Evolutionary conservation across 2,797 vertebrate genomes (phyloP).

Genomic region (Tympanoctomys barrerae): DNA sequence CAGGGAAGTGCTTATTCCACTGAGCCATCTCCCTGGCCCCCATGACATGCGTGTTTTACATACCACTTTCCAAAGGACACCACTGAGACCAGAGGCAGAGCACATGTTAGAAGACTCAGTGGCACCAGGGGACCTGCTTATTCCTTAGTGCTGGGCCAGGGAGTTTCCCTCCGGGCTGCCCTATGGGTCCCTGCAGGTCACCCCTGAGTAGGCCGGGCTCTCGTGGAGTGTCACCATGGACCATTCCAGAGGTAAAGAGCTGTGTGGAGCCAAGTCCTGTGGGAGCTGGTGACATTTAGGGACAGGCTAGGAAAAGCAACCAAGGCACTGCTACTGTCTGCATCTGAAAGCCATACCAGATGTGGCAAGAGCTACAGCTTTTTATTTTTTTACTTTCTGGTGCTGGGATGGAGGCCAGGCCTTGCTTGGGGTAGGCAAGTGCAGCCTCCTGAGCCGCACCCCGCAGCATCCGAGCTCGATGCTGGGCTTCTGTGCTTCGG

Average conservation of each 20-base stretch:
- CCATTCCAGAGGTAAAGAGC: neutral
- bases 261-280: neutral
- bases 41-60: rapidly evolving
- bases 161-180: neutral
- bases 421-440: neutral
- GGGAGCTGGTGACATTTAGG: neutral
- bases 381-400: neutral
- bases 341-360: neutral
- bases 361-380: neutral
- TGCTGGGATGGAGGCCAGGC: neutral
- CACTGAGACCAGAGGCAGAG: neutral
- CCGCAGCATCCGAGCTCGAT: too few species aligned
- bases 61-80: neutral
- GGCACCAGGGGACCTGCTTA: neutral
- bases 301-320: neutral
- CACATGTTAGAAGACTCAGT: too few species aligned
- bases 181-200: neutral
- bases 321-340: neutral
- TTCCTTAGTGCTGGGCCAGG: neutral
- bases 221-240: neutral
- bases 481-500: neutral
- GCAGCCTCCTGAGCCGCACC: neutral
- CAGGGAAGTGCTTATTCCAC: too few species aligned
- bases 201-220: neutral
- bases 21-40: too few species aligned